A percentile compares a stretch with the other conserved stretches of the same genome.
Evolutionary conservation across 2,797 vertebrate genomes (phyloP).

Genomic region (Chaetodon trifasciatus): DNA sequence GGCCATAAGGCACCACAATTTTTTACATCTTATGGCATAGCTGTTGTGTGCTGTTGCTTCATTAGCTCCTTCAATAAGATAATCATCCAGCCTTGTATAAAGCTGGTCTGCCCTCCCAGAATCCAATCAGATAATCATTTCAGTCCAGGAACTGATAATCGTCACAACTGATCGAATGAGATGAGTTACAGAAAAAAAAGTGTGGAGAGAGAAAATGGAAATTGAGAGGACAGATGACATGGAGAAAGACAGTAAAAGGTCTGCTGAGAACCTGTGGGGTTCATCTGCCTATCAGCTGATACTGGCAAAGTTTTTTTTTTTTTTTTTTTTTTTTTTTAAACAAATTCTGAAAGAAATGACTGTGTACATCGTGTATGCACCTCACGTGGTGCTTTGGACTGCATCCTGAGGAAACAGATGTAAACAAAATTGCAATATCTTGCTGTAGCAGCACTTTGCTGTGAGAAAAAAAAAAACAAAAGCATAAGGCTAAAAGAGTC

Average conservation of each 20-base stretch:
- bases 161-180: background rate
- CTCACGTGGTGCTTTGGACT: no score
- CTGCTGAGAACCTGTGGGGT: background rate
- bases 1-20: background rate
- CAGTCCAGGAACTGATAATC: background rate
- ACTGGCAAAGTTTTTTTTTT: conserved; percentile 3
- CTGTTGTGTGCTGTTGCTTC: background rate
- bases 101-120: background rate
- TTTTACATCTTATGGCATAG: background rate
- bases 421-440: no score
- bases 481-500: no score
- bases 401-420: no score
- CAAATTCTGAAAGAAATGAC: conserved; percentile 4
- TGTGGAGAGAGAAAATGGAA: no score
- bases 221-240: background rate
- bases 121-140: background rate
- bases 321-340: background rate
- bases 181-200: background rate
- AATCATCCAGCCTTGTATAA: background rate
- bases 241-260: background rate
- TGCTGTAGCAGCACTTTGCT: no score
- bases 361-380: background rate
- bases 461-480: no score
- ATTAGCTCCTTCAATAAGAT: background rate
- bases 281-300: background rate